Base-by-base conservation (phyloP, 37 sponge, comb jelly and placozoan genomes). In the Oopsacas minuta region DNA sequence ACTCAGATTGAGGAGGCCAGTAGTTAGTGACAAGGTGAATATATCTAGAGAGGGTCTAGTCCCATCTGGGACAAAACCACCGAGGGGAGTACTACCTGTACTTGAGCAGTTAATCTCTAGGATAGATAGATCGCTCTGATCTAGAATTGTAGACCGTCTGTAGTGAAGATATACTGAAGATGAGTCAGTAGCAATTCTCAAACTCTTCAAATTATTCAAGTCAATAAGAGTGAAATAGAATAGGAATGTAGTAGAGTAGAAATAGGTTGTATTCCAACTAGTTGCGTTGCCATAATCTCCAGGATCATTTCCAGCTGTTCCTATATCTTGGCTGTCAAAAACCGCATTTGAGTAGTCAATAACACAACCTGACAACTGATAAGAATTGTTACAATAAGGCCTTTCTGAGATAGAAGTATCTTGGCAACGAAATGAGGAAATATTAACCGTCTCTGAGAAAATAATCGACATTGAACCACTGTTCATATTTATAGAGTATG, bases 211-310 rank as follows among this genome's bases (percentile, higher is more conserved):
- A 5, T 51, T 83, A 86, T 95, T 95, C 81, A 92, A 49, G 52
- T 95, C 95, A 36, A 81, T 37, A 0, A 91, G 89, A 36, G 86
- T 81, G 0, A 95, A 36, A 17, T 37, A 82, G 52, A 95, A 87
- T 22, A 89, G 52, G 8, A 91, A 82, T 34, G 52, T 35, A 36
- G 86, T 88, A 15, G 84, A 52, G 46, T 94, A 94, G 36, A 89
- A 86, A 75, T 87, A 89, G 17, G 88, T 75, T 0, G 92, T 92
- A 23, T 84, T 86, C 95, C 95, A 94, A 46, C 83, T 90, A 7
- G 89, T 30, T n/a, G 95, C 88, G 85, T 86, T 92, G 0, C 95
- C 95, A 86, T 86, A 94, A 37, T 89, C 95, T 12, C 85, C 87
- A 82, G 87, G 85, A 25, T 86, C 88, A 69, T 83, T 86, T 1